Base-by-base conservation (phyloP, 37 sponge, comb jelly and placozoan species). In the Eunapius fragilis region DNA sequence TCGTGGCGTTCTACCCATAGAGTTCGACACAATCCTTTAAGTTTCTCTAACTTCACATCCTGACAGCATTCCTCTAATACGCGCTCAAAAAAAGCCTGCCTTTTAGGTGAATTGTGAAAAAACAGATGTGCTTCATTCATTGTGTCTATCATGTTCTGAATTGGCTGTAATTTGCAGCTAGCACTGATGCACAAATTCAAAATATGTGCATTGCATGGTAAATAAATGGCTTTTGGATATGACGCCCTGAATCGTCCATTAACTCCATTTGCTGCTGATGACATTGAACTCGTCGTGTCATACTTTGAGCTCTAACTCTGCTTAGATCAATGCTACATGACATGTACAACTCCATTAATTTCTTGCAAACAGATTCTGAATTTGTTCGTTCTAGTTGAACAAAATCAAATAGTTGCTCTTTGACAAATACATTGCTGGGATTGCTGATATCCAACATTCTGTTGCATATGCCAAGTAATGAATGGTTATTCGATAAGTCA, bases 401-500 rank as follows among this genome's bases (percentile, higher is more conserved):
- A 58, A 58, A 58, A 58, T 58, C 58, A 58, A 4, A 58, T 17
- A 58, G 14, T 13, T 12, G 19, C 14, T 58, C 58, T 19, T 58
- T 58, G 58, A 58, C 22, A 58, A 58, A 58, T 58, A 58, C 19
- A 17, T 13, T 58, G 58, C 58, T 58, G 58, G 19, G 58, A 41
- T 41, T 41, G 41, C 3, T 41, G 58, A 58, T 58, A 58, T 58
- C 58, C 58, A 58, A 58, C 58, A 58, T 10, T 58, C 58, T 58
- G 58, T 11, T 58, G 58, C 58, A 58, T 58, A 58, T 58, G 58
- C 58, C 58, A 58, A 58, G 58, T 58, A 58, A 12, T 17, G 58
- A 58, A 11, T 58, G 17, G 41, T 41, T 76, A 81, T 85, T 90
- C 22, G 82, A 25, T 23, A 31, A 75, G 73, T 90, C 90, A 22